phyloP scores from a whole-genome alignment of 2,888 invertebrate genomes.

The Aproaerema taeniolella region DNA sequence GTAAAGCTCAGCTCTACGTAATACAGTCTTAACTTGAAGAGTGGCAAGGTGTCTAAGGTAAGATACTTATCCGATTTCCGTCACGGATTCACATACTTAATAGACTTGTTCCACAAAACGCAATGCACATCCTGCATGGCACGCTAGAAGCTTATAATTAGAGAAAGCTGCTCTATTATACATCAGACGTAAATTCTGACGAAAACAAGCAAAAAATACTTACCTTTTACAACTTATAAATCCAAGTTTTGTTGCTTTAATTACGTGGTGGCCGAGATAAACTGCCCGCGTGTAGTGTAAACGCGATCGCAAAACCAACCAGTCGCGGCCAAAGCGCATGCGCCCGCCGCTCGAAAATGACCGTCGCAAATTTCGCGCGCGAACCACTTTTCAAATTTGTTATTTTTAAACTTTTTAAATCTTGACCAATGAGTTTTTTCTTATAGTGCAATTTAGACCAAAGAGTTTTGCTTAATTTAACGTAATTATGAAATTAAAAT shows the following conservation, averaged over 20 bases:
- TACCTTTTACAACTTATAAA: slow-evolving; percentile 13
- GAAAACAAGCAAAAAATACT: slow-evolving; percentile 7
- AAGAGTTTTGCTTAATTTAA: slow-evolving; percentile 34
- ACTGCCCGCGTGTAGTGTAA: slow-evolving; percentile 12
- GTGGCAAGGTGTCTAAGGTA: too few species aligned
- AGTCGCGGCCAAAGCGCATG: slow-evolving; percentile 45
- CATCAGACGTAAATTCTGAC: background rate
- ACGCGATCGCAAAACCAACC: slow-evolving; percentile 22
- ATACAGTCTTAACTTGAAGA: too few species aligned
- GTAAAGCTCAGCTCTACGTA: too few species aligned
- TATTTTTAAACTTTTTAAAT: slow-evolving; percentile 9
- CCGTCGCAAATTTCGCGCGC: slow-evolving; percentile 42
- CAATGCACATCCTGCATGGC: slow-evolving; percentile 27
- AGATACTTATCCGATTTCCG: background rate
- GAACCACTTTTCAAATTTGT: slow-evolving; percentile 21
- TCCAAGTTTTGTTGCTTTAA: slow-evolving; percentile 19
- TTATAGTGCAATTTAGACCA: slow-evolving; percentile 24
- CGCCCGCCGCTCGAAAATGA: slow-evolving; percentile 44
- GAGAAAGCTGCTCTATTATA: slow-evolving; percentile 40
- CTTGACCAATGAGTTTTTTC: slow-evolving; percentile 2
- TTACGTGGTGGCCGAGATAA: slow-evolving; percentile 30
- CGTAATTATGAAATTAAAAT: slow-evolving; percentile 63
- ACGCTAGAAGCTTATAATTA: slow-evolving; percentile 40
- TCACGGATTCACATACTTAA: slow-evolving; percentile 11
- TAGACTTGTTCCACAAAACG: slow-evolving; percentile 28